These are phyloP conservation scores for Dryadula phaetusa DNA, from an alignment of 2,888 invertebrate species.

Conservation along the genomic window DNA sequence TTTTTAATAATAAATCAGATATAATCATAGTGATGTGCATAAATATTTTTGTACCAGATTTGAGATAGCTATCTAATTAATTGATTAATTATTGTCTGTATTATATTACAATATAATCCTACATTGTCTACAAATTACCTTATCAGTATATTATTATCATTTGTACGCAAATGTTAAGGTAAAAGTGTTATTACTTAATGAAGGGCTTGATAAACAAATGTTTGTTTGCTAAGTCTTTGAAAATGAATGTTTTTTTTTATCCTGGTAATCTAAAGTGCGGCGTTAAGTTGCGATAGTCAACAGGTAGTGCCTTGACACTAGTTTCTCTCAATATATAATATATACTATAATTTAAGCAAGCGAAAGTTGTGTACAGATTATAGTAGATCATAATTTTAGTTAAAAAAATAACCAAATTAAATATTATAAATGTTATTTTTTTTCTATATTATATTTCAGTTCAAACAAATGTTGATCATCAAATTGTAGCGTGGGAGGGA, in stretches of 20 bases:
- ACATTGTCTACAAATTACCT: background rate
- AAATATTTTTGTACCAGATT: background rate
- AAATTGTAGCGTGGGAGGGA: slow-evolving; percentile 41
- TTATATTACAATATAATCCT: background rate
- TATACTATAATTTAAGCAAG: too few species aligned
- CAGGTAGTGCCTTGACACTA: too few species aligned
- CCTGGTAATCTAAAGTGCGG: too few species aligned
- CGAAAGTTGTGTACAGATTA: too few species aligned
- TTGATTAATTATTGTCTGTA: background rate
- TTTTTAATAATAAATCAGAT: too few species aligned
- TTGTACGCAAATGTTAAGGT: background rate
- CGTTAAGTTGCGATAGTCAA: too few species aligned
- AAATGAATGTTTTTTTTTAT: too few species aligned
- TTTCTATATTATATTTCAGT: background rate
- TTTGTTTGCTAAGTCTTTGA: too few species aligned
- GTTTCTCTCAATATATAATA: too few species aligned
- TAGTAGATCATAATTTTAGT: too few species aligned
- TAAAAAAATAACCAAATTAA: background rate
- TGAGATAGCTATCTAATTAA: background rate
- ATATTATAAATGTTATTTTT: background rate
- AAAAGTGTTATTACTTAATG: background rate
- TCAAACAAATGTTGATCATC: background rate
- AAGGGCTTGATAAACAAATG: too few species aligned
- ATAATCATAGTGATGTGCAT: background rate
- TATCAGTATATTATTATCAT: background rate